Evolutionary conservation across 2,888 invertebrate species (phyloP).

Genomic region (Drosophila paranaensis): DNA sequence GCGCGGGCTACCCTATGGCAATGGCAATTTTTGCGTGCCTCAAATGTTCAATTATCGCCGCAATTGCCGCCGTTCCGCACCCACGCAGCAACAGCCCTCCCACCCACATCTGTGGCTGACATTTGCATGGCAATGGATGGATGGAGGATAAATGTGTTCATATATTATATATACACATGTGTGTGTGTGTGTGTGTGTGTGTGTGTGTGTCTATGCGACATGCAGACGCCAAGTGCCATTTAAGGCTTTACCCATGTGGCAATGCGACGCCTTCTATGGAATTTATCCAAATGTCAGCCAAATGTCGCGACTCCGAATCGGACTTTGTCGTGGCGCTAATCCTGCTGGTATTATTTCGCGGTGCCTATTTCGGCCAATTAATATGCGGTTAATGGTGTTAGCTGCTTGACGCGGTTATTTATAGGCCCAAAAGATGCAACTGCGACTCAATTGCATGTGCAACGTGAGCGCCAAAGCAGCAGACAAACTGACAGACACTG

Average conservation of each 20-base stretch:
- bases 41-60: conserved; percentile 67
- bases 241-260: conserved; percentile 54
- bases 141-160: conserved; percentile 2
- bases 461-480: conserved; percentile 56
- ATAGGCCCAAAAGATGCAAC: conserved; percentile 71
- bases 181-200: background rate
- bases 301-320: conserved; percentile 54
- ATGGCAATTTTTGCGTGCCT: conserved; percentile 58
- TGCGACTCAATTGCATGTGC: conserved; percentile 49
- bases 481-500: conserved; percentile 12
- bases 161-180: background rate
- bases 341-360: conserved; percentile 45
- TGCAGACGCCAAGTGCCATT: conserved; percentile 58
- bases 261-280: conserved; percentile 57
- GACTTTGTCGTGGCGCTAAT: conserved; percentile 55
- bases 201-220: conserved; percentile 31
- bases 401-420: conserved; percentile 74
- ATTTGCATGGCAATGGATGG: conserved; percentile 42
- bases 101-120: conserved; percentile 23
- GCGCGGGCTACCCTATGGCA: background rate
- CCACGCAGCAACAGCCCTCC: conserved; percentile 11
- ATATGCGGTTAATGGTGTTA: conserved; percentile 80
- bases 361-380: conserved; percentile 79
- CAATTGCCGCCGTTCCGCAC: conserved; percentile 33
- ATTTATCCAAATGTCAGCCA: conserved; percentile 70